Conservation (phyloP, 2,113 vertebrate genomes). For the Alces alces region DNA sequence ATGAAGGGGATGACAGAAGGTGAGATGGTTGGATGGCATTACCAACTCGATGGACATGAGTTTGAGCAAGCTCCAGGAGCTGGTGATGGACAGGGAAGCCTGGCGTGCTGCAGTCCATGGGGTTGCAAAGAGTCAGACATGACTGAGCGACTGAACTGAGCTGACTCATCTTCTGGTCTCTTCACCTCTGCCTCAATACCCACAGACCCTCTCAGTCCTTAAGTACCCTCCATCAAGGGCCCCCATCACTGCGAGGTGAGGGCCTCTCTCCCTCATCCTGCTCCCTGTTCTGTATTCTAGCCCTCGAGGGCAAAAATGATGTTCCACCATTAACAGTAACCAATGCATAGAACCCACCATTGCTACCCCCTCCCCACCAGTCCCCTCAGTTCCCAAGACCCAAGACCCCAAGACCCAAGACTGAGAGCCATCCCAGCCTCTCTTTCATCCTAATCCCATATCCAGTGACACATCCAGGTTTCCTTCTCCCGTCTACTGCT, state of each 20-base stretch:
- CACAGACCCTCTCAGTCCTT: not conserved
- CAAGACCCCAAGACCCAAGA: not conserved
- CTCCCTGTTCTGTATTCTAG: not conserved
- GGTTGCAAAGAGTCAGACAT: not conserved
- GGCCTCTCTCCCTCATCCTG: not conserved
- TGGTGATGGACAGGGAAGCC: not conserved
- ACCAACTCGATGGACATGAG: not conserved
- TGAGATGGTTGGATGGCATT: not conserved
- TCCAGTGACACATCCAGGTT: not conserved
- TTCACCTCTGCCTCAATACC: not conserved
- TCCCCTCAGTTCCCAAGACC: not conserved
- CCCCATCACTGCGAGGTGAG: not conserved
- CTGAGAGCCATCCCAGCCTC: not conserved
- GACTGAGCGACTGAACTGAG: not conserved
- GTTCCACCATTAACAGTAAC: not conserved
- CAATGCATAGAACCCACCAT: rapidly evolving
- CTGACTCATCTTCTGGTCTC: not conserved
- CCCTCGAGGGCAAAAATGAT: not conserved
- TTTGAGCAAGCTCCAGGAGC: not conserved
- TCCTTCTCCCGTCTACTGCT: not conserved
- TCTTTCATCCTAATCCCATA: not conserved
- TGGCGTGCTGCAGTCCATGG: not conserved
- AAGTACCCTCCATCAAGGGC: not conserved
- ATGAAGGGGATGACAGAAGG: not conserved
- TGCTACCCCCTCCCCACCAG: not conserved